Conservation (phyloP, 1,140 invertebrate species). For the Kradibia gibbosae region DNA sequence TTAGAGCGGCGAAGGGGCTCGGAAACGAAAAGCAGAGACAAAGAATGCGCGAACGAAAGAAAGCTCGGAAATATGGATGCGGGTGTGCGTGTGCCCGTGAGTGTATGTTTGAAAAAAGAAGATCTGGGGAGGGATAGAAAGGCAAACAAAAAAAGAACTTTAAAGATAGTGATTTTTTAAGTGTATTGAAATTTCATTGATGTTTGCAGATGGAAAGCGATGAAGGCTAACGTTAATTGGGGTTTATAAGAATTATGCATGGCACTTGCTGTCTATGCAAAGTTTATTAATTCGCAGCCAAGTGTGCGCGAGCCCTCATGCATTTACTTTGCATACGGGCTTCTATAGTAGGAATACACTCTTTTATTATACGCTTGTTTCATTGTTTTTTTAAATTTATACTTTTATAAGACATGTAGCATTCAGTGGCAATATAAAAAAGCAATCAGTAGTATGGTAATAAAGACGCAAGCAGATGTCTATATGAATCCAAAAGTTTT, state of each 20-base stretch:
- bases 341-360: not conserved
- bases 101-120: not conserved
- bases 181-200: not conserved
- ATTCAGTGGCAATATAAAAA: not conserved
- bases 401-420: not conserved
- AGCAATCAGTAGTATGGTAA: not conserved
- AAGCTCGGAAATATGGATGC: not conserved
- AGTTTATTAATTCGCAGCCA: not conserved
- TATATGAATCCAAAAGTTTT: too few species aligned
- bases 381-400: not conserved
- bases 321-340: not conserved
- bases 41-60: too few species aligned
- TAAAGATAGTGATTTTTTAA: not conserved
- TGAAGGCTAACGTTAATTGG: slow-evolving; percentile 9
- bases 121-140: not conserved
- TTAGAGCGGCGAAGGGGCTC: not conserved
- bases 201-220: not conserved
- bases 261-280: not conserved
- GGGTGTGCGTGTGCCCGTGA: not conserved
- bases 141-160: too few species aligned
- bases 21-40: not conserved
- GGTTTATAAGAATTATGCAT: not conserved
- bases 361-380: slow-evolving; percentile 11
- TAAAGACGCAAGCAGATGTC: too few species aligned
- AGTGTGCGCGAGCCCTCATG: not conserved